A percentile compares a stretch with the other conserved stretches of the same genome.
These are phyloP conservation scores for Lacerta agilis DNA, from an alignment of 2,797 vertebrate species.

Conservation along the genomic window DNA sequence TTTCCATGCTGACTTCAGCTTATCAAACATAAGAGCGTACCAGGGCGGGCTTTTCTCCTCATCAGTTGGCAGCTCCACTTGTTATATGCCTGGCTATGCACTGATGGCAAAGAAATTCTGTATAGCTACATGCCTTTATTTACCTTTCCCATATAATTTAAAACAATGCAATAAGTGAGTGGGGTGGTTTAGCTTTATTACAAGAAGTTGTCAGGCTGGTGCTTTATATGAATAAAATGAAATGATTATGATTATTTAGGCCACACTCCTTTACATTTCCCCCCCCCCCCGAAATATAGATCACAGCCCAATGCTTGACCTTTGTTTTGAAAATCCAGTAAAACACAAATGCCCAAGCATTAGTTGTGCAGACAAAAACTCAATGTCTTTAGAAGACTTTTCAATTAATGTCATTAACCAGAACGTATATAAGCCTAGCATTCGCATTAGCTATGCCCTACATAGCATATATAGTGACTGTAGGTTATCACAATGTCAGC, in stretches of 20 bases:
- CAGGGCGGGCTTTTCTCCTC: not conserved
- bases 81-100: not conserved
- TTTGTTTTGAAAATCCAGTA: not conserved
- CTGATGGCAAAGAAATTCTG: not conserved
- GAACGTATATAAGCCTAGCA: not conserved
- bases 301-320: not conserved
- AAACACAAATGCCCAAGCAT: not conserved
- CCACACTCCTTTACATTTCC: not conserved
- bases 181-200: not conserved
- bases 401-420: not conserved
- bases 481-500: not conserved
- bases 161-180: not conserved
- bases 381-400: constrained; percentile 2
- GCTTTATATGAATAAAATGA: not conserved
- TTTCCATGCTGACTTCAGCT: not conserved
- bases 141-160: not conserved
- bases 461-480: not conserved
- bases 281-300: not conserved
- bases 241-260: not conserved
- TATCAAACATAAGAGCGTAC: not conserved
- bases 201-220: not conserved
- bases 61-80: not conserved
- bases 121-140: not conserved
- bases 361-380: not conserved
- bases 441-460: constrained; percentile 11